A percentile compares a stretch with the other conserved stretches of the same genome.
Evolutionary conservation across 2,113 vertebrate genomes (phyloP).

Genomic region (Oreochromis niloticus): DNA sequence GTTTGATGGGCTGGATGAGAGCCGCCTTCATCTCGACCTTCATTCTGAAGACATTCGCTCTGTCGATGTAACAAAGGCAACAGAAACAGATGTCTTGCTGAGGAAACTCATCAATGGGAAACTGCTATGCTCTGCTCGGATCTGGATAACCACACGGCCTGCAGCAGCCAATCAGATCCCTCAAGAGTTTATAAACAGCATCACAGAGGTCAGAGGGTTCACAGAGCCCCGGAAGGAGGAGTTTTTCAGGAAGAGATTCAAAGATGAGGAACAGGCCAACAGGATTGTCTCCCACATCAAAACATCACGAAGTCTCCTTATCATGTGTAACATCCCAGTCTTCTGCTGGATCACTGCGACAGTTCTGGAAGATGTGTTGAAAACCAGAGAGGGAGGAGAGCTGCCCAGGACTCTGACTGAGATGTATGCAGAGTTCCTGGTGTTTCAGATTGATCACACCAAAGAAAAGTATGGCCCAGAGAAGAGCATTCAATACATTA

Average conservation of each 20-base stretch:
- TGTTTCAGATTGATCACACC: neutral
- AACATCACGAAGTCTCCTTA: neutral
- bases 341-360: constrained; percentile 17
- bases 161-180: neutral
- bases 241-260: neutral
- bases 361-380: neutral
- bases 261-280: too few species aligned
- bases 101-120: neutral
- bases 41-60: neutral
- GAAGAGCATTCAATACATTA: neutral
- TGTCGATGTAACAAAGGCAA: neutral
- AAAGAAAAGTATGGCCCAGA: neutral
- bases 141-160: neutral
- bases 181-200: neutral
- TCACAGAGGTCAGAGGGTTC: constrained; percentile 6
- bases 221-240: neutral
- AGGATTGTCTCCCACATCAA: neutral
- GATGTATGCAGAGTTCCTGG: neutral
- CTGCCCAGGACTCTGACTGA: constrained; percentile 13
- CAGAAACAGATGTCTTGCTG: neutral
- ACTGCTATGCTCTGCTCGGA: neutral
- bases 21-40: constrained; percentile 2
- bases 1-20: constrained; percentile 35
- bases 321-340: constrained; percentile 16
- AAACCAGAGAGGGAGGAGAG: neutral